Evolutionary conservation across 37 sponge, comb jelly and placozoan genomes (phyloP), one percentile per base, ranked within the genome.

Genomic region (Cladorhizidae sp.): DNA sequence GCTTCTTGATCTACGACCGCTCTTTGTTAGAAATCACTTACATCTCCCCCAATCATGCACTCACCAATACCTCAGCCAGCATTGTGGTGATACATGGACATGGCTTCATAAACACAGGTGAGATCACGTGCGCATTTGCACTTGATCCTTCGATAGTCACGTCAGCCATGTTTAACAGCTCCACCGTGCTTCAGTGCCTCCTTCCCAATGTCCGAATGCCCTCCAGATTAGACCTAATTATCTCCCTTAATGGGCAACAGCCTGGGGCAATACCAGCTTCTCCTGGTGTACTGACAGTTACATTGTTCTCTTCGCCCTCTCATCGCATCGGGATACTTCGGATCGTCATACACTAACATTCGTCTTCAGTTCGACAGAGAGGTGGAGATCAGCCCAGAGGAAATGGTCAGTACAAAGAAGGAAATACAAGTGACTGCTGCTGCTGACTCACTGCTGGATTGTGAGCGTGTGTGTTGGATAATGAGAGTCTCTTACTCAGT

Each of bases 361-460:
- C 14, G 75, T 28, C 58, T 92, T 26, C 7, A 14, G 35, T 92
- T 92, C 57, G 93, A 92, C 81, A 40, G 88, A 80, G 88, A 84
- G 68, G 85, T 92, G n/a, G 93, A 92, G 68, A 67, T 87, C 1
- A 88, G 93, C 20, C 78, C 85, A 26, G 88, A 87, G 42, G 73
- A 28, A 2, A 40, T 57, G 25, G 28, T 31, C 42, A n/a, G 31
- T 22, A 39, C 28, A 37, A 45, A 11, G n/a, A 5, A 3, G 25
- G 51, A 23, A 7, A 14, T 72, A 23, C 38, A 50, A 32, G 7
- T 38, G 2, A 6, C 83, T 38, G 40, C 67, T 18, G 37, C 49
- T n/a, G 62, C 62, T 21, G 62, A 61, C 25, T 61, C 25, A 20
- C 32, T 57, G 23, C 77, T 79, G 3, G 11, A 28, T 25, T 92